Base-by-base conservation (phyloP, 2,888 invertebrate species). In the Acleris sparsana region DNA sequence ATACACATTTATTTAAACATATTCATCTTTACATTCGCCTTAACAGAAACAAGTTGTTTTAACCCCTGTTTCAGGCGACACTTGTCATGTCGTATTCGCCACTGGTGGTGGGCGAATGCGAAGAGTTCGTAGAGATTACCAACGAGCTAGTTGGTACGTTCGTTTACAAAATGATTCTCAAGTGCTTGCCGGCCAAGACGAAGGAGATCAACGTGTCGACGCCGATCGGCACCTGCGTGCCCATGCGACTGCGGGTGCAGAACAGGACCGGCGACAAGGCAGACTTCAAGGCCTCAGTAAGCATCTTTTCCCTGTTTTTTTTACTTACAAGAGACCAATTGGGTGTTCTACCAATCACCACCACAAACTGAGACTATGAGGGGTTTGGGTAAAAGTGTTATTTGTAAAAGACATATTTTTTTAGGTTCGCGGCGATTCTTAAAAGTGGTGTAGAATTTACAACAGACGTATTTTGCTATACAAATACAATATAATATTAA, bases 161-260 rank as follows among this genome's bases (percentile, higher is more conserved):
- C 64, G 49, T 85, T 39, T 92, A 92, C 74, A 83, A 79, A 72
- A 76, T 90, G 13, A 68, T 83, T 9, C 72, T 89, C 3, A 86
- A 80, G 64, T 92, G 92, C 72, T 72, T 87, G 48, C 91, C 91
- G 0, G 89, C 89, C 33, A 89, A 89, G 70, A 80, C 85, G 64
- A 92, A 92, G 71, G 75, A 80, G 43, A 25, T 91, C 16, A 86
- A 88, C 51, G 77, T 82, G 25, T 72, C 75, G 1, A 86, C 89
- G 3, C 69, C 85, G 1, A 65, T 92, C 1, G 92, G 92, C 1
- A 78, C 75, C 3, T 72, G 71, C 13, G 80, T 88, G 39, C 86
- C 89, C 1, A 71, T 92, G 44, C 78, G 91, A 11, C 77, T 92
- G 2, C 75, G 86, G 59, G 88, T 89, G 17, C 86, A 88, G 0